Conservation (phyloP, 1,140 invertebrate genomes). For the Sycophaga agraensis region DNA sequence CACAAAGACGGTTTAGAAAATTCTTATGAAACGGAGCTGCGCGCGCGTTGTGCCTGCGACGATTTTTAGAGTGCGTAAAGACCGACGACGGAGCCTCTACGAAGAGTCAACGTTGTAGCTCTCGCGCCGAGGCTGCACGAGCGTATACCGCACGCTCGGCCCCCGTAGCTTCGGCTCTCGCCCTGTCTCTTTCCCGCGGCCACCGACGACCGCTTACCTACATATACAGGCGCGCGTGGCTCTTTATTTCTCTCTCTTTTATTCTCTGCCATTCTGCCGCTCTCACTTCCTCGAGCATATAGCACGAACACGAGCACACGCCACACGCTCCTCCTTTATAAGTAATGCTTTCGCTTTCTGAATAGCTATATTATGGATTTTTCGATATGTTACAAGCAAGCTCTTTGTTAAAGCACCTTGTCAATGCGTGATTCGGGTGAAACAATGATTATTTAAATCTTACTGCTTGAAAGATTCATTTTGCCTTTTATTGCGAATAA, state of each 20-base stretch:
- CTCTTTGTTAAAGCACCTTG: too few species aligned
- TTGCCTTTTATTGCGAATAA: too few species aligned
- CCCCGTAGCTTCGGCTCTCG: neutral
- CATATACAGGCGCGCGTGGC: too few species aligned
- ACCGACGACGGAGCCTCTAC: slow-evolving; percentile 1
- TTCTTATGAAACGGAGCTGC: slow-evolving; percentile 7
- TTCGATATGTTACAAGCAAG: too few species aligned
- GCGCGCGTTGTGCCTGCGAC: neutral
- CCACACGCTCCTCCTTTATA: neutral
- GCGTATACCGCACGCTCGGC: neutral
- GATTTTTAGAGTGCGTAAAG: neutral
- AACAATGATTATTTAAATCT: too few species aligned
- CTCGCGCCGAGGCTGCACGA: neutral
- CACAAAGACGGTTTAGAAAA: neutral
- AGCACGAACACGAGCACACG: too few species aligned
- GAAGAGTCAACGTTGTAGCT: slow-evolving; percentile 2
- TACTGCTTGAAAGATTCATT: too few species aligned
- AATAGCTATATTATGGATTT: neutral
- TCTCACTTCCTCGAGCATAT: neutral
- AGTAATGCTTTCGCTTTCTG: neutral
- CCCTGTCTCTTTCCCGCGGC: neutral
- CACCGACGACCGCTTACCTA: too few species aligned
- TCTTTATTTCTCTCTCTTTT: neutral
- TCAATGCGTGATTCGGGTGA: too few species aligned
- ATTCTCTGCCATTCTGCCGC: too few species aligned